Evolutionary conservation across 2,797 vertebrate genomes (phyloP), one percentile per base, ranked within the genome.

Genomic region (Melanotaenia parkinsoni): DNA sequence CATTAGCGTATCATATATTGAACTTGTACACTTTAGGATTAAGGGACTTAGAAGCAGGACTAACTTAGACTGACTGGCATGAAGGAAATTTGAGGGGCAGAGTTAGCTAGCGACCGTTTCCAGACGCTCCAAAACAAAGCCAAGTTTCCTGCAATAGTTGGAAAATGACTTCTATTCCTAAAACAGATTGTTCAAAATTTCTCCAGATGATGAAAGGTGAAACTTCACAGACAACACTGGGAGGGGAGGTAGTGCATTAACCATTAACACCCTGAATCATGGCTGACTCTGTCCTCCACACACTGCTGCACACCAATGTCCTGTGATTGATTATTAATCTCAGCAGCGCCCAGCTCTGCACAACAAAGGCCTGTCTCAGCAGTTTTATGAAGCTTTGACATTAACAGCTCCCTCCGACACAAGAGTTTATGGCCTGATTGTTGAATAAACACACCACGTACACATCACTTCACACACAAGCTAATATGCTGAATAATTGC

Each of bases 11-110:
- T 80, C 45, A 77, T 79, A 76, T 68, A 70, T 38, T 80, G 70
- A 76, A 82, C 54, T 67, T 76, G 80, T 72, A 58, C 74, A 50
- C 84, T 70, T 72, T 74, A 54, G 70, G 81, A 80, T 73, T 80
- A 71, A 28, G 62, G 69, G 69, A 72, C 16, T 81, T 65, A 64
- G 50, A 76, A 58, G 73, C 50, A 37, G 54, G 72, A 62, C 77
- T 76, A 72, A 89, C 61, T 51, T 3, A 59, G 26, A 28, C 26
- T 28, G 70, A 85, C 22, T 80, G 86, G 66, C 65, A 78, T 68
- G 58, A 76, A 71, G 74, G 58, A 72, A 76, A 75, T 76, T 74
- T 62, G 67, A 7, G 26, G 58, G 59, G 75, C 50, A 37, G 59
- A 10, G 35, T 57, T 64, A 12, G 61, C 38, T 80, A 65, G 63